A percentile compares a stretch with the other conserved stretches of the same genome.
These are phyloP conservation scores for Polia nebulosa DNA, from an alignment of 2,888 invertebrate species.

Conservation along the genomic window DNA sequence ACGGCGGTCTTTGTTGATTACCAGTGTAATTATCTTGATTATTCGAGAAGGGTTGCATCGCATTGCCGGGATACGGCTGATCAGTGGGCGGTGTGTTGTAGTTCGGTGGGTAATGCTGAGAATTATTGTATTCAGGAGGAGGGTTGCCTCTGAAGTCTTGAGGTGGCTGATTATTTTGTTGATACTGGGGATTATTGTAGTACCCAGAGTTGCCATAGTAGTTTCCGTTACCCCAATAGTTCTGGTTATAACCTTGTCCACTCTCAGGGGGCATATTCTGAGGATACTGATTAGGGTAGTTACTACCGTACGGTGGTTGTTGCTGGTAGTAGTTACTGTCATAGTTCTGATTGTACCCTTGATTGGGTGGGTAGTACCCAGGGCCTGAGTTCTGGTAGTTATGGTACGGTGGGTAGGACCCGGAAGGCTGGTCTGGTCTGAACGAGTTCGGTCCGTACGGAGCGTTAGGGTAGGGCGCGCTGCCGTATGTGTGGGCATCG, in stretches of 20 bases:
- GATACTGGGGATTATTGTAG: slow-evolving; percentile 85
- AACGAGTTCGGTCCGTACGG: slow-evolving; percentile 80
- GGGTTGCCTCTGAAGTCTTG: slow-evolving; percentile 79
- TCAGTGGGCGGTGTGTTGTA: slow-evolving; percentile 78
- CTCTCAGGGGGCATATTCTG: slow-evolving; percentile 77
- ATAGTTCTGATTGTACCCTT: slow-evolving; percentile 85
- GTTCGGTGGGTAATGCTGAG: slow-evolving; percentile 81
- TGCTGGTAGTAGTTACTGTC: slow-evolving; percentile 85
- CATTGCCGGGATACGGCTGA: slow-evolving; percentile 78
- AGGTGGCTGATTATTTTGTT: slow-evolving; percentile 77
- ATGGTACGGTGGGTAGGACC: slow-evolving; percentile 84
- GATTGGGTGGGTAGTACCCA: slow-evolving; percentile 89
- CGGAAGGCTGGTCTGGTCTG: slow-evolving; percentile 80
- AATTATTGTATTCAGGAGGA: slow-evolving; percentile 76
- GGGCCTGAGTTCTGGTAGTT: slow-evolving; percentile 82
- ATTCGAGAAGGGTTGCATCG: slow-evolving; percentile 79
- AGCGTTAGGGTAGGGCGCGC: slow-evolving; percentile 80
- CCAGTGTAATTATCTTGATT: slow-evolving; percentile 80
- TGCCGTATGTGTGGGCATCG: slow-evolving; percentile 75
- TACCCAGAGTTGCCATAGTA: slow-evolving; percentile 85
- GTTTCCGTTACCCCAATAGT: slow-evolving; percentile 85
- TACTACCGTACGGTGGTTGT: slow-evolving; percentile 78
- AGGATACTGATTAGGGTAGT: slow-evolving; percentile 87
- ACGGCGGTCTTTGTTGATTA: slow-evolving; percentile 80
- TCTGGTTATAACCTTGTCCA: slow-evolving; percentile 82